Evolutionary conservation across 2,797 vertebrate species (phyloP).

Genomic region (Coluber constrictor): DNA sequence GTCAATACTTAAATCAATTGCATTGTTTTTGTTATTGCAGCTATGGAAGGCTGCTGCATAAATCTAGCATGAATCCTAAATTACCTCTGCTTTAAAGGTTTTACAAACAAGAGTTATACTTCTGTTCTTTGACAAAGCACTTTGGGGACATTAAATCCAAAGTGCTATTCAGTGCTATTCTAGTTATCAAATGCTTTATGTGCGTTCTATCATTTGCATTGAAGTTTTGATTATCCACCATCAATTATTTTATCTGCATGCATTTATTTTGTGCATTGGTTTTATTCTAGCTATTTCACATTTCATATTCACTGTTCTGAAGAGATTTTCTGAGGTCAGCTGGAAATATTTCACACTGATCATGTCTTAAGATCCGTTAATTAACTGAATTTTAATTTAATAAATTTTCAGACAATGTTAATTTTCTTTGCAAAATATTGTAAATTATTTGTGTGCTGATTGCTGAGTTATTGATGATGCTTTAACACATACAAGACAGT

Average conservation of each 20-base stretch:
- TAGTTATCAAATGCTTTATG: background rate
- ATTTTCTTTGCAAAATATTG: background rate
- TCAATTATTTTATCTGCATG: background rate
- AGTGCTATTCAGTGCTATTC: background rate
- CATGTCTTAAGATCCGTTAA: background rate
- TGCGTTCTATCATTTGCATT: background rate
- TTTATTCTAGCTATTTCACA: background rate
- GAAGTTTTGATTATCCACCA: background rate
- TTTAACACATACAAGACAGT: background rate
- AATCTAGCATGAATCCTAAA: background rate
- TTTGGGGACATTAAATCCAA: background rate
- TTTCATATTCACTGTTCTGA: background rate
- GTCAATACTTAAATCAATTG: background rate
- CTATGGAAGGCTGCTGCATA: background rate
- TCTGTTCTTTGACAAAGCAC: background rate
- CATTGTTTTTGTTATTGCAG: background rate
- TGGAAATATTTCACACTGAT: background rate
- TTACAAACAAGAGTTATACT: background rate
- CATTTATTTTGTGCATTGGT: background rate
- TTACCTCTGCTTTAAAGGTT: background rate
- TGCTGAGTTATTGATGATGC: background rate
- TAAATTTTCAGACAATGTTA: background rate
- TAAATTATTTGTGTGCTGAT: background rate
- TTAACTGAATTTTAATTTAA: background rate
- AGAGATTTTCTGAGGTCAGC: background rate